These are phyloP conservation scores for Brachionus rubens DNA, from an alignment of 1,140 invertebrate genomes.

Conservation along the genomic window DNA sequence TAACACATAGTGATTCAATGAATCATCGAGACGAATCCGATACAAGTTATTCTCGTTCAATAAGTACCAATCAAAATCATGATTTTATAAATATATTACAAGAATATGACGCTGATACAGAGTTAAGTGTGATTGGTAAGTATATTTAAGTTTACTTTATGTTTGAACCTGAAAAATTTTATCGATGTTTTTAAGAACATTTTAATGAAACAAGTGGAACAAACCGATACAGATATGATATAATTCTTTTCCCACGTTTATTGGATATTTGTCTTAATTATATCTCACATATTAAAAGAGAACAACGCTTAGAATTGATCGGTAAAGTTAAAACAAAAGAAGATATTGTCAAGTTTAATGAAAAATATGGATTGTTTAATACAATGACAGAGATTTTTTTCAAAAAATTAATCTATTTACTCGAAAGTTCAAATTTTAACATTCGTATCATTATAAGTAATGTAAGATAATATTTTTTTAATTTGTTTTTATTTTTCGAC, in stretches of 20 bases:
- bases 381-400: not conserved
- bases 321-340: not conserved
- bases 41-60: no score
- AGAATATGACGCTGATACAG: not conserved
- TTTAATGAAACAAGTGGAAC: not conserved
- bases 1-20: not conserved
- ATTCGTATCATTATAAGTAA: constrained; percentile 12
- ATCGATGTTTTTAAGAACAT: not conserved
- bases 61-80: not conserved
- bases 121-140: not conserved
- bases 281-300: not conserved
- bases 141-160: no score
- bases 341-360: not conserved
- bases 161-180: no score
- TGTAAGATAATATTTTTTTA: no score
- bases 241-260: not conserved
- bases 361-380: not conserved
- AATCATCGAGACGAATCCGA: no score
- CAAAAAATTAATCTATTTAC: constrained; percentile 8
- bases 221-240: not conserved
- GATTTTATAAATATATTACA: not conserved
- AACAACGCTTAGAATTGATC: not conserved
- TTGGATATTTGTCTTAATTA: constrained; percentile 23
- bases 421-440: constrained; percentile 19
- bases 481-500: no score